phyloP scores from a whole-genome alignment of 1,140 invertebrate genomes.

The Brachionus rubens region DNA sequence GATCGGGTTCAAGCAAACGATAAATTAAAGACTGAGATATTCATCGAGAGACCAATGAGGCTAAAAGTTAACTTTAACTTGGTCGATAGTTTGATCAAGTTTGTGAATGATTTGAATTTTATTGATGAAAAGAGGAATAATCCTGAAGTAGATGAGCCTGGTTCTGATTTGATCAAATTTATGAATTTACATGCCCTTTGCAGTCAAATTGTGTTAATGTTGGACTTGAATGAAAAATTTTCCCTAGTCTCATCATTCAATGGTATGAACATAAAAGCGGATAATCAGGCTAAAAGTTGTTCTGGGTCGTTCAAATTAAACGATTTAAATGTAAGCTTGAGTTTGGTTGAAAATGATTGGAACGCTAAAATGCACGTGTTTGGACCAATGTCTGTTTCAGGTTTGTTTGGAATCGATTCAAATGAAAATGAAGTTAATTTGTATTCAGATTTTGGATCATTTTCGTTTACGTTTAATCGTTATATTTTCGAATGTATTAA shows the following conservation, averaged over 20 bases:
- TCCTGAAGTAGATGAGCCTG: not conserved
- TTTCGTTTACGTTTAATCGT: not conserved
- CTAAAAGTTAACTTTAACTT: not conserved
- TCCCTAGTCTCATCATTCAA: not conserved
- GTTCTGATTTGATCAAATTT: not conserved
- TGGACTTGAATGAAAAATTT: not conserved
- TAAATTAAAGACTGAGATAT: not conserved
- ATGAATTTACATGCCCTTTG: not conserved
- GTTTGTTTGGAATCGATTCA: not conserved
- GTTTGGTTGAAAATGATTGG: not conserved
- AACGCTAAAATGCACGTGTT: not conserved
- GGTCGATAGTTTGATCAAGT: not conserved
- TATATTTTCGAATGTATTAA: not conserved
- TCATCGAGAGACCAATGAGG: not conserved
- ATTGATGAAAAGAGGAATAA: not conserved
- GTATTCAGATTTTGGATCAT: constrained; percentile 1
- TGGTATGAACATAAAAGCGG: constrained; percentile 15
- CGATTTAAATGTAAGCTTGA: constrained; percentile 21
- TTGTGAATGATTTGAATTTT: not conserved
- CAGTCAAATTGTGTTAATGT: not conserved
- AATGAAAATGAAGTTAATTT: not conserved
- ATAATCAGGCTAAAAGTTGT: not conserved
- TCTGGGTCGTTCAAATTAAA: constrained; percentile 8
- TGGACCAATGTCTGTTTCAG: not conserved
- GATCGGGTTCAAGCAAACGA: not conserved